Conservation (phyloP, 2,888 invertebrate species). For the Lysandra bellargus region DNA sequence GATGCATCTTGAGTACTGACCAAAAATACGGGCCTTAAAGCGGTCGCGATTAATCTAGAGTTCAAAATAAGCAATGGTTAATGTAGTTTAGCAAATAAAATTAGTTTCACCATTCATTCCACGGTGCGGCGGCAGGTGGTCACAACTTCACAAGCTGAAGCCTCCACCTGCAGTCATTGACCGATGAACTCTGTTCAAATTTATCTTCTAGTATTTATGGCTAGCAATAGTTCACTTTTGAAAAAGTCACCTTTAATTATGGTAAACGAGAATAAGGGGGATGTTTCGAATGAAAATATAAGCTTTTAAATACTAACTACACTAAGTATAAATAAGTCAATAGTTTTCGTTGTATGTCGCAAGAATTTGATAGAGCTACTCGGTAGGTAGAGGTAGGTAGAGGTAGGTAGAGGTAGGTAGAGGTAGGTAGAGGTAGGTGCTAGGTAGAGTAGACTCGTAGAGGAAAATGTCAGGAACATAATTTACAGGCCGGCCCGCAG, state of each 20-base stretch:
- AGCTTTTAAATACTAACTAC: neutral
- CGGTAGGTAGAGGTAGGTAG: too few relatives aligned
- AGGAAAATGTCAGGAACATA: neutral
- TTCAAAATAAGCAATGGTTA: neutral
- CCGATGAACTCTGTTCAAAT: slow-evolving; percentile 3
- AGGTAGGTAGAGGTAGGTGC: too few relatives aligned
- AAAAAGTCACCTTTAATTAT: neutral
- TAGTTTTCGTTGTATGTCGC: too few relatives aligned
- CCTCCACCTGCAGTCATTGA: slow-evolving; percentile 4
- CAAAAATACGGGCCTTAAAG: neutral
- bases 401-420: too few relatives aligned
- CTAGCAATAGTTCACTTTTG: neutral
- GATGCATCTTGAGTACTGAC: too few relatives aligned
- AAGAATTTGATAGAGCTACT: too few relatives aligned
- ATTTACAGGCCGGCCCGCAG: neutral
- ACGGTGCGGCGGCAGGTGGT: neutral
- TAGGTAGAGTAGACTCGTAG: neutral
- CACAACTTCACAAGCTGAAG: neutral
- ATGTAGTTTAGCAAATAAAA: neutral
- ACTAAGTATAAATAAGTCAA: too few relatives aligned
- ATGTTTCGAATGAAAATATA: neutral
- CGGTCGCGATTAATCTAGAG: neutral
- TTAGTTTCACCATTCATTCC: neutral
- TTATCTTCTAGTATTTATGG: slow-evolving; percentile 9
- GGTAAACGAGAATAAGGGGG: neutral